Base-by-base conservation (phyloP, 2,888 invertebrate species). In the Drosophila rubida region DNA sequence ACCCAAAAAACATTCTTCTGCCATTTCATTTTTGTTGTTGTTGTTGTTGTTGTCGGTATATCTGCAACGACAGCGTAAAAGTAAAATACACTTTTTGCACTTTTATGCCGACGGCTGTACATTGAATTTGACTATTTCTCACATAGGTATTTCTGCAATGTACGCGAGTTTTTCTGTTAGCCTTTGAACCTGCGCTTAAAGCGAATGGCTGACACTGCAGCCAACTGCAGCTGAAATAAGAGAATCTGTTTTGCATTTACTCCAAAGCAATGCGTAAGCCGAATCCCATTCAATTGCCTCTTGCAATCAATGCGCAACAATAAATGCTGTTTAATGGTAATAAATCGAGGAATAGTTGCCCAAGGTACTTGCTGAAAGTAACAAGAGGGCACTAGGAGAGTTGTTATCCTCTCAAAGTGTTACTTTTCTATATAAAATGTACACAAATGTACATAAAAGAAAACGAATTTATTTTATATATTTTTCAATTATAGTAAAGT, bases 1-100 rank as follows among this genome's bases (percentile, higher is more conserved):
- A 30, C 37, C 35, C 30, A 54, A 41, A 57, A 30, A 41, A 51
- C 42, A 55, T 55, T 14, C 16, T 25, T 45, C 22, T 14, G 60
- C 42, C 55, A 41, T 53, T 19, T 58, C 32, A 16, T 16, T 64
- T 13, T 55, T 57, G 58, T 23, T 42, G 6, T 62, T 45, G n/a
- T n/a, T n/a, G n/a, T 51, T 19, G 19, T 3, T 19, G 19, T 19
- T 57, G n/a, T 46, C 48, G 22, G 4, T 32, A 22, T 49, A 60
- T 68, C 63, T 61, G 58, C 32, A 44, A 61, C 69, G 79, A 74
- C 70, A 68, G 69, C 67, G 69, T 64, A 67, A 82, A 81, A 70
- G 86, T 66, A 59, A 82, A 84, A 78, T 69, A 82, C 70, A 86
- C 71, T 78, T 87, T 73, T 69, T 71, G 68, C 80, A 78, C 69